Percentiles rank a stretch among this genome's conserved stretches.
Evolutionary conservation across 2,888 invertebrate genomes (phyloP).

Genomic region (Achlya flavicornis): DNA sequence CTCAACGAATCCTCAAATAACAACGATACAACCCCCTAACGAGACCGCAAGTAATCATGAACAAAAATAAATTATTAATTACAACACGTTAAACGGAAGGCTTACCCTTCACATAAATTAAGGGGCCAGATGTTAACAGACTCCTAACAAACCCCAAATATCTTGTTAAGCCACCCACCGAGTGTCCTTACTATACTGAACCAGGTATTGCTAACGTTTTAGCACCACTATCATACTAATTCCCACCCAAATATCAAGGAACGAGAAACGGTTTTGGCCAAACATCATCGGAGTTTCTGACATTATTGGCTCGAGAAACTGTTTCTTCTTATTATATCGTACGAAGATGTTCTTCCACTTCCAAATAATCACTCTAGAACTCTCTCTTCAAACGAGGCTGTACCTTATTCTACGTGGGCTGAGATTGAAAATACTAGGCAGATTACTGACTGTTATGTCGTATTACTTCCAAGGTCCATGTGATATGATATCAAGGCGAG

Average conservation of each 20-base stretch:
- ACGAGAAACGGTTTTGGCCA: constrained; percentile 43
- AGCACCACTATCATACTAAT: constrained; percentile 21
- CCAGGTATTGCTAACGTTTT: constrained; percentile 21
- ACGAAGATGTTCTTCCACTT: constrained; percentile 54
- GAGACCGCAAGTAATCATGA: constrained; percentile 60
- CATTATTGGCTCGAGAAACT: constrained; percentile 66
- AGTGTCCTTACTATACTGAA: constrained; percentile 46
- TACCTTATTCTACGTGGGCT: not conserved
- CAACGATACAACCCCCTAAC: constrained; percentile 39
- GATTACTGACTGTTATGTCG: constrained; percentile 26
- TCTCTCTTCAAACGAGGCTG: constrained; percentile 21
- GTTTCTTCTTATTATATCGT: constrained; percentile 77
- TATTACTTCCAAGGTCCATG: constrained; percentile 49
- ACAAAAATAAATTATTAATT: constrained; percentile 82
- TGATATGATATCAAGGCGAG: constrained; percentile 84
- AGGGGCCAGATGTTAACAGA: constrained; percentile 80
- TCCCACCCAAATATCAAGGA: constrained; percentile 31
- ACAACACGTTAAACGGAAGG: constrained; percentile 70
- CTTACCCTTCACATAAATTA: constrained; percentile 80
- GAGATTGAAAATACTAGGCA: constrained; percentile 19
- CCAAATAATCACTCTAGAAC: constrained; percentile 36
- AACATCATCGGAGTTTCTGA: constrained; percentile 55
- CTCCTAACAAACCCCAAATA: constrained; percentile 79
- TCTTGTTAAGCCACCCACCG: constrained; percentile 79
- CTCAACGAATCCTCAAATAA: constrained; percentile 38